A percentile compares a stretch with the other conserved stretches of the same genome.
phyloP scores from a whole-genome alignment of 92 coral and sea anemone species.

The Epizoanthus rinbou region DNA sequence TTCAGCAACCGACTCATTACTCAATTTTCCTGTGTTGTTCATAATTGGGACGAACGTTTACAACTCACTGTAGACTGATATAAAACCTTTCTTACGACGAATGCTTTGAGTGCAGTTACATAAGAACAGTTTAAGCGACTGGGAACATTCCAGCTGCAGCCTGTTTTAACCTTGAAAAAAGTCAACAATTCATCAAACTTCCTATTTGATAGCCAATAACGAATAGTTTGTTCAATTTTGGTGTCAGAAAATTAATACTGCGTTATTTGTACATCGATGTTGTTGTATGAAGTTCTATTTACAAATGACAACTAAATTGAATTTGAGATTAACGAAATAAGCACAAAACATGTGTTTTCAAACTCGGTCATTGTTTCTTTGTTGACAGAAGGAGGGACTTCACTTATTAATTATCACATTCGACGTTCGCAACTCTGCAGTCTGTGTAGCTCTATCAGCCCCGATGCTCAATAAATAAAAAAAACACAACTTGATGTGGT shows the following conservation, averaged over 20 bases:
- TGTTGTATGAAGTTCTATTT: no score
- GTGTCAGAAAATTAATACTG: background rate
- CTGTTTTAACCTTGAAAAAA: background rate
- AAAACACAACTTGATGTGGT: no score
- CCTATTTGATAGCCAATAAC: conserved; percentile 1
- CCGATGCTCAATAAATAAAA: no score
- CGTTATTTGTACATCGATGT: background rate
- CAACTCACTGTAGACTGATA: background rate
- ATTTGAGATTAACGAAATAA: no score
- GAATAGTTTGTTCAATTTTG: conserved; percentile 6
- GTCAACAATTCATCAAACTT: conserved; percentile 17
- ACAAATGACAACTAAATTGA: no score
- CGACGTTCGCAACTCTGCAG: no score
- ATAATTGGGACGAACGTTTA: background rate
- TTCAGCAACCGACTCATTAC: background rate
- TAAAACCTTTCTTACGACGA: background rate
- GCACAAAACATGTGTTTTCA: no score
- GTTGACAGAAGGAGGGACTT: no score
- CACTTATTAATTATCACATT: no score
- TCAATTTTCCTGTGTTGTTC: conserved; percentile 1
- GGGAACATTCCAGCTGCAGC: background rate
- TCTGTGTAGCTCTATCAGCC: no score
- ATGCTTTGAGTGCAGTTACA: background rate
- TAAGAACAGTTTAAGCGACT: background rate
- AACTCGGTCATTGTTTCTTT: no score